phyloP scores from a whole-genome alignment of 2,888 invertebrate species.

The Orgyia antiqua region DNA sequence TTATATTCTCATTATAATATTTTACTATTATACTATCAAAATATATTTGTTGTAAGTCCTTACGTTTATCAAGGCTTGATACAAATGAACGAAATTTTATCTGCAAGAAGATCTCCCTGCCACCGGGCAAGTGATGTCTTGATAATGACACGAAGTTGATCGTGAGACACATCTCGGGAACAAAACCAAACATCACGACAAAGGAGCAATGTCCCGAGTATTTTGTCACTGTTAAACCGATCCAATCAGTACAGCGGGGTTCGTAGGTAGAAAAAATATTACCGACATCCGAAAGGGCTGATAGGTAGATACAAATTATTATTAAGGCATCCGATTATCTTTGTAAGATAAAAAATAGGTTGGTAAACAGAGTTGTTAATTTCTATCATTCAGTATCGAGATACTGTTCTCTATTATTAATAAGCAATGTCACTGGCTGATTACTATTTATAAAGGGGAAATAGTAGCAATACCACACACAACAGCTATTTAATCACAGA shows the following conservation, averaged over 20 bases:
- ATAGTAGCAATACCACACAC: constrained; percentile 43
- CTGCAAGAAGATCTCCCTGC: constrained; percentile 56
- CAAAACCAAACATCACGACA: constrained; percentile 59
- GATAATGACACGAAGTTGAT: constrained; percentile 73
- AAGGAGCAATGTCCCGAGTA: constrained; percentile 62
- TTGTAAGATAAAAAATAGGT: constrained; percentile 47
- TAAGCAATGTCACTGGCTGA: constrained; percentile 51
- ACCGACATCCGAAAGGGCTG: constrained; percentile 52
- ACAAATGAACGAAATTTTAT: constrained; percentile 66
- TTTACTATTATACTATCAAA: constrained; percentile 26
- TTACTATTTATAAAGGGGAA: constrained; percentile 38
- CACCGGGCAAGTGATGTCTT: constrained; percentile 76
- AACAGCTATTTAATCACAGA: too few relatives aligned
- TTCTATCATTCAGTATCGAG: constrained; percentile 45
- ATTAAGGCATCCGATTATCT: constrained; percentile 55
- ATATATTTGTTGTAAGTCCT: constrained; percentile 24
- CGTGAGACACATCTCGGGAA: constrained; percentile 64
- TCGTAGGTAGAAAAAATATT: constrained; percentile 48
- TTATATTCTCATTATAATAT: constrained; percentile 26
- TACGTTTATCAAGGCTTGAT: constrained; percentile 45
- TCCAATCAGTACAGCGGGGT: constrained; percentile 60
- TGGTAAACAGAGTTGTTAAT: constrained; percentile 46
- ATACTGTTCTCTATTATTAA: constrained; percentile 46
- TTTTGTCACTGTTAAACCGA: constrained; percentile 76
- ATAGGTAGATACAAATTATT: constrained; percentile 61